These are phyloP conservation scores for Aphodius granarius DNA, from an alignment of 2,888 invertebrate genomes.

Conservation along the genomic window DNA sequence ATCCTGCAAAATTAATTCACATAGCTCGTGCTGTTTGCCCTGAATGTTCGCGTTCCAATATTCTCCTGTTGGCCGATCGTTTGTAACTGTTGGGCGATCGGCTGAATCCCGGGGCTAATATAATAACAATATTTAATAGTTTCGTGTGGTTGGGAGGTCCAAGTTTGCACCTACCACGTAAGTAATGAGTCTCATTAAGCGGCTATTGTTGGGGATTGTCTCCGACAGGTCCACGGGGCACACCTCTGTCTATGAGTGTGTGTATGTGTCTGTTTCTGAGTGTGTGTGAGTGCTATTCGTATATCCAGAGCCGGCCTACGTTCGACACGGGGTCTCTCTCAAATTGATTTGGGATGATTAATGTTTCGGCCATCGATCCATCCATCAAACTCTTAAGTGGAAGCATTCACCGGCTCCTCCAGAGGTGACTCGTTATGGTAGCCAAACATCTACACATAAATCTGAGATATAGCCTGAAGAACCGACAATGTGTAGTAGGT, in stretches of 20 bases:
- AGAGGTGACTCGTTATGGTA: constrained; percentile 26
- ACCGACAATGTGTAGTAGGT: not conserved
- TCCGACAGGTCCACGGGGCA: constrained; percentile 33
- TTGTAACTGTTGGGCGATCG: not conserved
- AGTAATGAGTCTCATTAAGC: constrained; percentile 46
- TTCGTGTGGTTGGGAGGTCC: constrained; percentile 15
- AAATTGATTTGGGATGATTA: constrained; percentile 52
- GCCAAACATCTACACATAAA: not conserved
- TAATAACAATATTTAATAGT: not conserved
- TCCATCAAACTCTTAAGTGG: constrained; percentile 49
- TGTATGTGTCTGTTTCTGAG: not conserved
- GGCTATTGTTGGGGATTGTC: constrained; percentile 45
- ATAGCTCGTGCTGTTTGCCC: not conserved
- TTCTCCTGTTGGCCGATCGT: not conserved
- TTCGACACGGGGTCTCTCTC: constrained; percentile 28
- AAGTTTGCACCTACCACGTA: constrained; percentile 25
- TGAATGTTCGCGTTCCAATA: not conserved
- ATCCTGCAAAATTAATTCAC: not conserved
- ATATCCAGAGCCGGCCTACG: constrained; percentile 23
- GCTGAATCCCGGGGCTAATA: not conserved
- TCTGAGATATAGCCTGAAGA: not conserved
- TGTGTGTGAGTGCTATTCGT: constrained; percentile 15
- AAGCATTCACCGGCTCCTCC: constrained; percentile 42
- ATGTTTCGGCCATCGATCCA: constrained; percentile 46
- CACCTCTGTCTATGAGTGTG: too few species aligned